Conservation (phyloP, 2,888 invertebrate species). For the Bellardia bayeri region DNA sequence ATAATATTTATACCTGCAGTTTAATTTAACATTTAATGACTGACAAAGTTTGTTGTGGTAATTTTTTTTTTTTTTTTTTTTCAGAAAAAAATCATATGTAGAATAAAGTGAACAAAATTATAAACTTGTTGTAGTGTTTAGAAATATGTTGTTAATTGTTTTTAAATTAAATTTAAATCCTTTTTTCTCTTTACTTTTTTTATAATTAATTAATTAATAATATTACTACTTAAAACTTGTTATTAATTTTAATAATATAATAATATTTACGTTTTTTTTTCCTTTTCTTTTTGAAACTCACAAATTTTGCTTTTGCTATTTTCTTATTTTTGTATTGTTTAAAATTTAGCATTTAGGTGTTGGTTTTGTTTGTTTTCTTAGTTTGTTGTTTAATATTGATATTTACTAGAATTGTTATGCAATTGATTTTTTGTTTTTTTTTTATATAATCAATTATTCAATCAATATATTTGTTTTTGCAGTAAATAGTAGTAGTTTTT, state of each 20-base stretch:
- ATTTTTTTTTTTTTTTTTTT: conserved; percentile 9
- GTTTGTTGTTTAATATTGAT: conserved; percentile 48
- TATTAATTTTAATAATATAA: conserved; percentile 60
- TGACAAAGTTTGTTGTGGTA: conserved; percentile 9
- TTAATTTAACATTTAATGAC: conserved; percentile 16
- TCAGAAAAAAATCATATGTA: too few species aligned
- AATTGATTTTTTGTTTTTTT: conserved; percentile 49
- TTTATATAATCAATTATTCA: conserved; percentile 17
- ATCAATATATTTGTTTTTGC: conserved; percentile 34
- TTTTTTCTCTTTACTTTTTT: conserved; percentile 47
- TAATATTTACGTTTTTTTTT: conserved; percentile 25
- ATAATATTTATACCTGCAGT: conserved; percentile 15
- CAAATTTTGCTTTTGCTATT: conserved; percentile 30
- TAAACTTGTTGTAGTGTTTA: conserved; percentile 12
- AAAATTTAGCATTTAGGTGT: conserved; percentile 31
- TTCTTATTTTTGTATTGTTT: conserved; percentile 15
- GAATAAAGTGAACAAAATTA: too few species aligned
- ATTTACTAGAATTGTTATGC: conserved; percentile 54
- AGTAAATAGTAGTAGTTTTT: conserved; percentile 61
- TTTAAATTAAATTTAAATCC: conserved; percentile 62
- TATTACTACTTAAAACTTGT: conserved; percentile 70
- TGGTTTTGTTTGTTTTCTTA: conserved; percentile 25
- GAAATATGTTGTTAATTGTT: conserved; percentile 45
- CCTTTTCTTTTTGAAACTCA: conserved; percentile 43
- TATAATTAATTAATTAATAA: conserved; percentile 65